phyloP scores from a whole-genome alignment of 2,797 vertebrate species.

The Sciaenops ocellatus region DNA sequence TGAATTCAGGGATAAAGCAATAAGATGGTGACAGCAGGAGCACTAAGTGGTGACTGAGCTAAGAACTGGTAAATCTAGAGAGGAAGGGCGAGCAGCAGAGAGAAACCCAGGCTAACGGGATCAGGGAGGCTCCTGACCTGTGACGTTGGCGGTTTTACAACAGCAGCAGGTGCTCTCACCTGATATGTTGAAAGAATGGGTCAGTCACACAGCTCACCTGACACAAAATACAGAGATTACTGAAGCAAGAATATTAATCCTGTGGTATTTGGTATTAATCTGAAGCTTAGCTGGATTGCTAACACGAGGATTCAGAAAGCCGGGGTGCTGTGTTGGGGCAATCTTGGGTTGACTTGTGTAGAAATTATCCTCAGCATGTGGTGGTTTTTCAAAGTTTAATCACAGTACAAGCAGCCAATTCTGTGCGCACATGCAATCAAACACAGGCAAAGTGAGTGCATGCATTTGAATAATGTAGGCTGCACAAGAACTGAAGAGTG shows the following conservation, averaged over 20 bases:
- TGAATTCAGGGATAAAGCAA: slow-evolving; percentile 27
- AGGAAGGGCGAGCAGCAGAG: slow-evolving; percentile 1
- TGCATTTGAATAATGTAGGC: not conserved
- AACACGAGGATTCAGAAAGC: slow-evolving; percentile 26
- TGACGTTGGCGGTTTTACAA: slow-evolving; percentile 48
- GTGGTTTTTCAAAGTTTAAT: slow-evolving; percentile 4
- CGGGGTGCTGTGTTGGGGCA: slow-evolving; percentile 10
- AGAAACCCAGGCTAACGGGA: slow-evolving; percentile 44
- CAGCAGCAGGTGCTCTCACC: slow-evolving; percentile 72
- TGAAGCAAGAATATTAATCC: slow-evolving; percentile 44
- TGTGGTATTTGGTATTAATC: slow-evolving; percentile 43
- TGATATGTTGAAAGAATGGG: slow-evolving; percentile 16
- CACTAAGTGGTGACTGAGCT: not conserved
- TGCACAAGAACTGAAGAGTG: no score
- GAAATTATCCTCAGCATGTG: slow-evolving; percentile 38
- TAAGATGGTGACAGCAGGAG: slow-evolving; percentile 25
- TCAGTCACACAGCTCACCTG: slow-evolving; percentile 29
- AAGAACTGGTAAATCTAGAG: slow-evolving; percentile 6
- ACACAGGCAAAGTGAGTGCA: slow-evolving; percentile 7
- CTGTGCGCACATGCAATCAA: not conserved
- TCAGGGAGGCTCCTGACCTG: slow-evolving; percentile 48
- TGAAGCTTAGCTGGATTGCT: slow-evolving; percentile 43
- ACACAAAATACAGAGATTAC: slow-evolving; percentile 50
- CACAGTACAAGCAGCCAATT: not conserved
- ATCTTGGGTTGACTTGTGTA: slow-evolving; percentile 14